Evolutionary conservation across 2,113 vertebrate genomes (phyloP).

Genomic region (Cololabis saira): DNA sequence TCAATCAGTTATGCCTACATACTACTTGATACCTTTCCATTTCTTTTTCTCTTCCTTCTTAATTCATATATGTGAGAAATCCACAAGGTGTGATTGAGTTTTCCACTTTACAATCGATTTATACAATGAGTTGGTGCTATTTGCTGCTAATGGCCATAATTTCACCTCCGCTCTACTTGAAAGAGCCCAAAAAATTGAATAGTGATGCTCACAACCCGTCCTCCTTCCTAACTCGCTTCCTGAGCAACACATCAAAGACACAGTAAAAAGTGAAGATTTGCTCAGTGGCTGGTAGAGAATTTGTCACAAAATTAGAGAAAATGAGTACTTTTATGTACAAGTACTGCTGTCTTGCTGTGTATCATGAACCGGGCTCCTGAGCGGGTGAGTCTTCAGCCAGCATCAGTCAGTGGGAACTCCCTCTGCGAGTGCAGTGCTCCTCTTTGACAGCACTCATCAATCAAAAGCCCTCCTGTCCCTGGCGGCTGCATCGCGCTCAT

Average conservation of each 20-base stretch:
- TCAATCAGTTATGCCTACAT: too few species aligned
- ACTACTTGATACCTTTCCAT: background rate
- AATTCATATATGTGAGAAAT: background rate
- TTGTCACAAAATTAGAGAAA: too few species aligned
- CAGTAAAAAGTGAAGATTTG: background rate
- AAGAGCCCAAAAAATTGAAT: background rate
- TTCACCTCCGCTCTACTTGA: slow-evolving; percentile 31
- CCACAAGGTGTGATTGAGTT: slow-evolving; percentile 13
- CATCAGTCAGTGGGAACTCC: slow-evolving; percentile 28
- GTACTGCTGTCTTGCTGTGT: background rate
- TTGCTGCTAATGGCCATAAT: slow-evolving; percentile 46
- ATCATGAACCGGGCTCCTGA: slow-evolving; percentile 3
- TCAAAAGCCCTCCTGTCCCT: slow-evolving; percentile 22
- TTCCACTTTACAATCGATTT: slow-evolving; percentile 21
- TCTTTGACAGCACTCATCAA: slow-evolving; percentile 45
- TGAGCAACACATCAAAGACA: background rate
- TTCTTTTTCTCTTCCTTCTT: background rate
- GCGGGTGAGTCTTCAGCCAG: slow-evolving; percentile 34
- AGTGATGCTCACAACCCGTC: background rate
- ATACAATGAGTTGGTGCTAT: slow-evolving; percentile 30
- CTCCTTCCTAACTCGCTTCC: background rate
- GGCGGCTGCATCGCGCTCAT: slow-evolving; percentile 22
- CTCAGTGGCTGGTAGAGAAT: background rate
- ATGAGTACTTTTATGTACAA: background rate
- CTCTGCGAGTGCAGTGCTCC: slow-evolving; percentile 16